Conservation (phyloP, 1,140 invertebrate genomes). For the Magallana gigas region DNA sequence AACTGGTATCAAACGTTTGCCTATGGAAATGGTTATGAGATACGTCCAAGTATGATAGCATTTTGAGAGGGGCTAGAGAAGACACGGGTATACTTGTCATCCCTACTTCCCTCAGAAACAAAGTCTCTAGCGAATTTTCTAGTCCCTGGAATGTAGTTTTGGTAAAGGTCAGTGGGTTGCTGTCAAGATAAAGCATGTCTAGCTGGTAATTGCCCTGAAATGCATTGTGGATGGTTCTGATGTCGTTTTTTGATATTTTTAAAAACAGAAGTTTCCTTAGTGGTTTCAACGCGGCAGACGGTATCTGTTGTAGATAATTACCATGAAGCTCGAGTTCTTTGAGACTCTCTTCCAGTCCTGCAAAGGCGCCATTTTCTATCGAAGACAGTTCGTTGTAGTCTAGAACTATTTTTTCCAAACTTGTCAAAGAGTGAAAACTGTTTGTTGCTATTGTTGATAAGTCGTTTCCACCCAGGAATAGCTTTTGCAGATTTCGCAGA, state of each 20-base stretch:
- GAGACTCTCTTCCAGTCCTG: slow-evolving; percentile 49
- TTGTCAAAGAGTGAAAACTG: slow-evolving; percentile 44
- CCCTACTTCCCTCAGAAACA: slow-evolving; percentile 50
- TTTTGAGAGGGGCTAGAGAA: slow-evolving; percentile 36
- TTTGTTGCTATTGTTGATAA: slow-evolving; percentile 44
- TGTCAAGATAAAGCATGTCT: slow-evolving; percentile 55
- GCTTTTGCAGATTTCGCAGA: slow-evolving; percentile 44
- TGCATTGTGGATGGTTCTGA: slow-evolving; percentile 42
- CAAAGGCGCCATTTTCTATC: slow-evolving; percentile 54
- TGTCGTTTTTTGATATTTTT: slow-evolving; percentile 53
- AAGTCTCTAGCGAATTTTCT: slow-evolving; percentile 49
- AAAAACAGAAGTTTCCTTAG: slow-evolving; percentile 46
- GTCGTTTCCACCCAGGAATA: slow-evolving; percentile 54
- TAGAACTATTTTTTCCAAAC: slow-evolving; percentile 48
- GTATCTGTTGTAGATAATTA: slow-evolving; percentile 51
- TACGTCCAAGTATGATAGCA: slow-evolving; percentile 52
- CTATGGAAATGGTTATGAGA: slow-evolving; percentile 49
- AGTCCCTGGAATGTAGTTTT: slow-evolving; percentile 53
- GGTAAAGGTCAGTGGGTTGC: slow-evolving; percentile 49
- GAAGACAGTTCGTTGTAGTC: slow-evolving; percentile 47
- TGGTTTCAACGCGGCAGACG: slow-evolving; percentile 30
- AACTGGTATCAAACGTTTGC: not conserved
- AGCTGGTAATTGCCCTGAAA: slow-evolving; percentile 50
- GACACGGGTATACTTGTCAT: slow-evolving; percentile 47
- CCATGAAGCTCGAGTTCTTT: slow-evolving; percentile 52